Evolutionary conservation across 2,888 invertebrate species (phyloP), one percentile per base, ranked within the genome.

Genomic region (Lithodes maja): DNA sequence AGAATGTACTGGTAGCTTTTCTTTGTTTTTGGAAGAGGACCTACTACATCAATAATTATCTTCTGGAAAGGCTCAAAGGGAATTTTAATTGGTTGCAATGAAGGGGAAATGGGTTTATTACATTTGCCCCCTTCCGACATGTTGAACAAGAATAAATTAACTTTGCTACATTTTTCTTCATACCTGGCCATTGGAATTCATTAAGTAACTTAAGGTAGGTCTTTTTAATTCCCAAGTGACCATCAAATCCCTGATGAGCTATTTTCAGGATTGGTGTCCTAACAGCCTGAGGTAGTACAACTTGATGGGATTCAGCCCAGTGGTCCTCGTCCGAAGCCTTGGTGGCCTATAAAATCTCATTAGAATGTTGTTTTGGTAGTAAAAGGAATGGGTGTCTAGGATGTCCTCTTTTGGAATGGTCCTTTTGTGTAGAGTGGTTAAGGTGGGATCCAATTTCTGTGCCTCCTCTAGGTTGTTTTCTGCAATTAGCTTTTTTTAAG

Each of bases 1-100:
- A 85, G 69, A 12, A 85, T 17, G 78, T 85, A 85, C 53, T 85
- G 68, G 52, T 82, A n/a, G 5, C 78, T 68, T 12, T 49, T 68
- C 55, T 68, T 78, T 3, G 78, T 77, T 7, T 68, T 78, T 52
- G 85, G 77, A 7, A 85, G n/a, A 17, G 78, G 85, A 9, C 85
- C 85, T 3, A 85, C 85, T 50, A 74, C n/a, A 50, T 85, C 85
- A 7, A 78, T 77, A 3, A 85, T 85, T 9, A 78, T 50, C 2
- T 85, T 74, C 1, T 17, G 17, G 50, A 85, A 85, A n/a, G 85
- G 85, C 9, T 85, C 77, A 12, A 9, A 3, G 9, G 33, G 53
- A 2, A 85, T 74, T 54, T 53, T 50, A 50, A 85, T 78, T 15
- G 85, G 78, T 61, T 78, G 61, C 12, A 85, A 7, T 17, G 82